Conservation (phyloP, 2,113 vertebrate species). For the Chionodraco myersi region DNA sequence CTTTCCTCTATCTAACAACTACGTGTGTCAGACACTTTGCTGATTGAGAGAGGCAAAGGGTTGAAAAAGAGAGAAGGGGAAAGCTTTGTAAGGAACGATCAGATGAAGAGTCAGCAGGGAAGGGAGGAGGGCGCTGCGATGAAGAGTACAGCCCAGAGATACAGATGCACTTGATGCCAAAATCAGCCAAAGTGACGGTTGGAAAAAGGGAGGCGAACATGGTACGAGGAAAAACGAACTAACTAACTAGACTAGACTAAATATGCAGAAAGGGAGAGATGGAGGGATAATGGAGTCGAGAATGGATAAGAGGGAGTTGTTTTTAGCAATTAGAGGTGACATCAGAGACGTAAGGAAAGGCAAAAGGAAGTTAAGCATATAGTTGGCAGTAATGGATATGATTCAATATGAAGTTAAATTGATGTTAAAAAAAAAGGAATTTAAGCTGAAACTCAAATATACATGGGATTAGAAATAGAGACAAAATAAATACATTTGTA, state of each 20-base stretch:
- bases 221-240: conserved; percentile 13
- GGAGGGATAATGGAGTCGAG: neutral
- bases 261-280: conserved; percentile 23
- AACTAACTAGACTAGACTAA: neutral
- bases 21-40: conserved; percentile 19
- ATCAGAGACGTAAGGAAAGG: neutral
- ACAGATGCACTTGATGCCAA: conserved; percentile 43
- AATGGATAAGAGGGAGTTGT: neutral
- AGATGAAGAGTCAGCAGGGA: conserved; percentile 22
- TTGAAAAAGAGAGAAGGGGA: conserved; percentile 22
- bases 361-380: neutral
- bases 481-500: conserved; percentile 5
- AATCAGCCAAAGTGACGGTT: conserved; percentile 36
- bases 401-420: neutral
- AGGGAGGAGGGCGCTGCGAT: conserved; percentile 32
- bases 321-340: neutral
- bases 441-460: neutral
- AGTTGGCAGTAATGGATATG: neutral
- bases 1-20: conserved; percentile 20
- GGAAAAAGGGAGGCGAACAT: conserved; percentile 5
- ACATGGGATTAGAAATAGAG: neutral
- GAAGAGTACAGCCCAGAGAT: conserved; percentile 29
- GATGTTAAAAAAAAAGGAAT: neutral
- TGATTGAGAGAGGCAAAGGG: conserved; percentile 33
- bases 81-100: conserved; percentile 20